Conservation (phyloP, 2,797 vertebrate genomes). For the Sebastes variabilis region DNA sequence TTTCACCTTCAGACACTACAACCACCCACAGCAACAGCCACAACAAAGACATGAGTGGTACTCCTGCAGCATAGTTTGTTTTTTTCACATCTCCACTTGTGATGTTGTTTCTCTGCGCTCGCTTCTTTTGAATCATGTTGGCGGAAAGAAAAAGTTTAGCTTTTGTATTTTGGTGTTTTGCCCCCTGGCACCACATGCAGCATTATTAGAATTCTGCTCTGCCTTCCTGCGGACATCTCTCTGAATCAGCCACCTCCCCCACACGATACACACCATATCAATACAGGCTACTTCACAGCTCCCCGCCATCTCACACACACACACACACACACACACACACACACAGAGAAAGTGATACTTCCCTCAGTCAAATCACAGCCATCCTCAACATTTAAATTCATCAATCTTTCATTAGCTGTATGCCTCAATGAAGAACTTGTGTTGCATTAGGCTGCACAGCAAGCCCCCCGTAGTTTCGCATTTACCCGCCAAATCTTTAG, state of each 20-base stretch:
- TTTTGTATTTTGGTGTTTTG: conserved; percentile 44
- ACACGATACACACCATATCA: conserved; percentile 32
- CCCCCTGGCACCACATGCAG: conserved; percentile 66
- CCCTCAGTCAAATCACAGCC: conserved; percentile 35
- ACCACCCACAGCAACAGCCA: conserved; percentile 55
- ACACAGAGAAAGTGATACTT: conserved; percentile 21
- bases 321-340: not conserved
- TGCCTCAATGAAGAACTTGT: conserved; percentile 2
- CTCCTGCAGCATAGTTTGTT: conserved; percentile 32
- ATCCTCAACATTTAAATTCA: conserved; percentile 35
- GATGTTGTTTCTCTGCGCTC: conserved; percentile 28
- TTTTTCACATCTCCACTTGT: conserved; percentile 18
- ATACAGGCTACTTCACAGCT: conserved; percentile 36
- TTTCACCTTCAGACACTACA: conserved; percentile 62
- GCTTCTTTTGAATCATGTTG: conserved; percentile 41
- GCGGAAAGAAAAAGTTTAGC: conserved; percentile 30
- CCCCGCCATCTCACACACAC: not conserved
- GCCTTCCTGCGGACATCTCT: conserved; percentile 63
- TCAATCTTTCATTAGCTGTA: conserved; percentile 40
- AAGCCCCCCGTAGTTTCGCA: not conserved
- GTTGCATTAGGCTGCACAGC: conserved; percentile 14
- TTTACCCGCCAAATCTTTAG: conserved; percentile 5
- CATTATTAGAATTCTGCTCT: conserved; percentile 70
- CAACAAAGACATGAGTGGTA: conserved; percentile 33
- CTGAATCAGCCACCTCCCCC: conserved; percentile 65